These are phyloP conservation scores for Platycheirus albimanus DNA, from an alignment of 2,888 invertebrate species.

Conservation along the genomic window DNA sequence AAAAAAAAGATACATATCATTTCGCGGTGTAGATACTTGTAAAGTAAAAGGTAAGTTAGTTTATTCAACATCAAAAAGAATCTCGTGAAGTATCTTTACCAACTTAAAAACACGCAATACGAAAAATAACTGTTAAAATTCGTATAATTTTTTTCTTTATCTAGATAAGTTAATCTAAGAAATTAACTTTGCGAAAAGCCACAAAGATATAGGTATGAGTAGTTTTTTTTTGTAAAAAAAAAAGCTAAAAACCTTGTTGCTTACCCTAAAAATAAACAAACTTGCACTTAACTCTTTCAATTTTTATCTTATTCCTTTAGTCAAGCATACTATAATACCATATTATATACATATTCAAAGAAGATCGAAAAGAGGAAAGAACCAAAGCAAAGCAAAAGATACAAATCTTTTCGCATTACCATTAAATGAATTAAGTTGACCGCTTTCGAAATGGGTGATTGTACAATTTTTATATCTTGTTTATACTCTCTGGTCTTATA, in stretches of 20 bases:
- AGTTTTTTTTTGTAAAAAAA: background rate
- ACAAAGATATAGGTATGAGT: too few relatives aligned
- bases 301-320: conserved; percentile 58
- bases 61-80: conserved; percentile 44
- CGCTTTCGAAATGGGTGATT: conserved; percentile 74
- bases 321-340: conserved; percentile 42
- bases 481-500: conserved; percentile 34
- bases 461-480: conserved; percentile 74
- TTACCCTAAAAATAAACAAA: conserved; percentile 51
- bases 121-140: conserved; percentile 49
- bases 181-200: conserved; percentile 72
- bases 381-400: conserved; percentile 55
- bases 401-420: conserved; percentile 74
- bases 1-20: conserved; percentile 55
- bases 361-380: conserved; percentile 46
- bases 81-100: conserved; percentile 55
- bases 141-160: conserved; percentile 48
- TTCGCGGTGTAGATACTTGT: background rate
- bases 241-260: conserved; percentile 47
- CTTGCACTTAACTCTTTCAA: conserved; percentile 68
- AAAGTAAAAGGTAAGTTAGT: background rate
- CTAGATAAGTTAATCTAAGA: conserved; percentile 73
- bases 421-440: conserved; percentile 74
- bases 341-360: conserved; percentile 41
- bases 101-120: conserved; percentile 64